Evolutionary conservation across 2,888 invertebrate species (phyloP).

Genomic region (Cenopis cana): DNA sequence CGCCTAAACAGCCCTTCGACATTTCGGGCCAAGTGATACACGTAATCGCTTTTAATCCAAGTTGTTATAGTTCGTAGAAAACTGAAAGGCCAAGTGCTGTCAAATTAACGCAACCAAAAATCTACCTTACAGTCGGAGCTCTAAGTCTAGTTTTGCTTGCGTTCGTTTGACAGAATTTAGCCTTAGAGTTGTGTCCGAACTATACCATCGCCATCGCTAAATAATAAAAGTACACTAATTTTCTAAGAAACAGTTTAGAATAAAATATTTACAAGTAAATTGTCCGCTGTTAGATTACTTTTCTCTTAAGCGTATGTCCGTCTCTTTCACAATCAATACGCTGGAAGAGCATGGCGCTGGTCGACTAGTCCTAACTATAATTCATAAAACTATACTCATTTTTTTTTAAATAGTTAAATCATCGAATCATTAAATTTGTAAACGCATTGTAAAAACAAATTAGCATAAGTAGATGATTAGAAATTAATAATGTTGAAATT

Average conservation of each 20-base stretch:
- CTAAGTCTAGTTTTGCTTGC: too few relatives aligned
- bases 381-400: constrained; percentile 39
- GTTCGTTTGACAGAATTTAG: too few relatives aligned
- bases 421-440: constrained; percentile 39
- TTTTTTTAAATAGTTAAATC: constrained; percentile 31
- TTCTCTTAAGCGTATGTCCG: constrained; percentile 15
- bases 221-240: constrained; percentile 10
- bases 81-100: too few relatives aligned
- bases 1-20: constrained; percentile 45
- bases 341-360: constrained; percentile 12
- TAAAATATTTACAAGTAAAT: background rate
- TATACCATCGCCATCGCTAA: constrained; percentile 1
- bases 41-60: constrained; percentile 59
- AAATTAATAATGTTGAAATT: constrained; percentile 66
- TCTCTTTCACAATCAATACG: constrained; percentile 7
- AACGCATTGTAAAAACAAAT: constrained; percentile 67
- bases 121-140: too few relatives aligned
- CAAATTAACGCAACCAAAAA: too few relatives aligned
- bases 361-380: constrained; percentile 38
- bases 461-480: constrained; percentile 73
- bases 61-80: too few relatives aligned
- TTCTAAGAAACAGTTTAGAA: background rate
- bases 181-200: too few relatives aligned
- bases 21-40: constrained; percentile 62
- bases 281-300: constrained; percentile 4